These are phyloP conservation scores for Eilema caniola DNA, from an alignment of 2,888 invertebrate species.

Conservation along the genomic window DNA sequence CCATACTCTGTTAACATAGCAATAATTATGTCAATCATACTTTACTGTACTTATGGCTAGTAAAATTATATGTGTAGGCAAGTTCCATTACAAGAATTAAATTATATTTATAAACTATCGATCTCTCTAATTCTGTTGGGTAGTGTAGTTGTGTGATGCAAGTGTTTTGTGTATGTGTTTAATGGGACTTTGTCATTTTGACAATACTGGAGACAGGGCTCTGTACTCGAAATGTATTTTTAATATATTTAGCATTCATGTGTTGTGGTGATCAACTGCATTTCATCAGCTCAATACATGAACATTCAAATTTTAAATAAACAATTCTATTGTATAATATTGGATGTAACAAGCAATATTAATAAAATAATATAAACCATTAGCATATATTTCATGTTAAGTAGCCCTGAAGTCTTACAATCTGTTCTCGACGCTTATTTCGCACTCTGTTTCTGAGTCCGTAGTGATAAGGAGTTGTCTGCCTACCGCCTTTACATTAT, in stretches of 20 bases:
- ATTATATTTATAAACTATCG: slow-evolving; percentile 35
- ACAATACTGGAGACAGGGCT: slow-evolving; percentile 34
- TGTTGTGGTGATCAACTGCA: not conserved
- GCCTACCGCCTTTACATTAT: slow-evolving; percentile 87
- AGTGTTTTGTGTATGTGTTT: slow-evolving; percentile 46
- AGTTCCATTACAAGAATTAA: slow-evolving; percentile 34
- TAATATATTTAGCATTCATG: not conserved
- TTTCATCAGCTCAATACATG: not conserved
- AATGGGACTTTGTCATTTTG: slow-evolving; percentile 36
- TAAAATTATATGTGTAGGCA: slow-evolving; percentile 38
- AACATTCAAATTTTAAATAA: not conserved
- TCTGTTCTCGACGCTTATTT: slow-evolving; percentile 48
- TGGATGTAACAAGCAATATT: not conserved
- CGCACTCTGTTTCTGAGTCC: slow-evolving; percentile 83
- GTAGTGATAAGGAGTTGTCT: slow-evolving; percentile 83
- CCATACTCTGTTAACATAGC: slow-evolving; percentile 43
- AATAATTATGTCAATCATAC: slow-evolving; percentile 50
- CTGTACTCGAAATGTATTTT: slow-evolving; percentile 33
- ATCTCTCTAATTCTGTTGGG: slow-evolving; percentile 59
- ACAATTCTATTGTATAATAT: not conserved
- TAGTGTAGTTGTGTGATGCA: slow-evolving; percentile 49
- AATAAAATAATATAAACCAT: slow-evolving; percentile 9
- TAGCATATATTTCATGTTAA: slow-evolving; percentile 39
- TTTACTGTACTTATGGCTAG: slow-evolving; percentile 38
- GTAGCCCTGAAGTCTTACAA: slow-evolving; percentile 43